These are phyloP conservation scores for Melanotaenia pygmaea DNA, from an alignment of 2,797 vertebrate genomes.

Conservation along the genomic window DNA sequence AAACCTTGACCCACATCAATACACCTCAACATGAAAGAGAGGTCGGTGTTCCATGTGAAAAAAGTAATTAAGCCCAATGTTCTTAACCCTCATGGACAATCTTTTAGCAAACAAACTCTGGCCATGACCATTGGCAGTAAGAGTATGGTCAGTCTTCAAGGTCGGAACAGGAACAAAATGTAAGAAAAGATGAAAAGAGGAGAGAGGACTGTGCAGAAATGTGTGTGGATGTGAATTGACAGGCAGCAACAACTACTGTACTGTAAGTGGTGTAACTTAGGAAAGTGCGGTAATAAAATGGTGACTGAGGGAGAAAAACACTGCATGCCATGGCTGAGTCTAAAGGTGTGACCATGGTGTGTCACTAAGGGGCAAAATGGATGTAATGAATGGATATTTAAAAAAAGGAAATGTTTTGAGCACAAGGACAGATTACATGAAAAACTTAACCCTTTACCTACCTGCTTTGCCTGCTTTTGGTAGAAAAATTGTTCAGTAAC, in stretches of 20 bases:
- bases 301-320: constrained; percentile 24
- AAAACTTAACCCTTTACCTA: background rate
- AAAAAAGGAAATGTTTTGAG: constrained; percentile 16
- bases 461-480: too few species aligned
- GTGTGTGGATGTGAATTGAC: constrained; percentile 38
- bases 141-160: constrained; percentile 36
- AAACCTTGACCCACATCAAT: constrained; percentile 50
- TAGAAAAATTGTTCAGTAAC: too few species aligned
- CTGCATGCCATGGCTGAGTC: constrained; percentile 29
- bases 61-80: constrained; percentile 30
- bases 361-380: constrained; percentile 26
- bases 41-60: constrained; percentile 27
- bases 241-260: constrained; percentile 37
- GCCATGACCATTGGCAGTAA: constrained; percentile 28
- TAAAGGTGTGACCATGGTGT: constrained; percentile 29
- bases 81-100: constrained; percentile 44
- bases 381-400: constrained; percentile 2
- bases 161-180: constrained; percentile 46
- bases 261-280: constrained; percentile 45
- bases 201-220: constrained; percentile 29
- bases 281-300: constrained; percentile 24
- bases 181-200: constrained; percentile 41
- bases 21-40: constrained; percentile 51
- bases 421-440: constrained; percentile 20
- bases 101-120: constrained; percentile 56